Evolutionary conservation across 2,797 vertebrate genomes (phyloP), one percentile per base, ranked within the genome.

Genomic region (Choloepus didactylus): DNA sequence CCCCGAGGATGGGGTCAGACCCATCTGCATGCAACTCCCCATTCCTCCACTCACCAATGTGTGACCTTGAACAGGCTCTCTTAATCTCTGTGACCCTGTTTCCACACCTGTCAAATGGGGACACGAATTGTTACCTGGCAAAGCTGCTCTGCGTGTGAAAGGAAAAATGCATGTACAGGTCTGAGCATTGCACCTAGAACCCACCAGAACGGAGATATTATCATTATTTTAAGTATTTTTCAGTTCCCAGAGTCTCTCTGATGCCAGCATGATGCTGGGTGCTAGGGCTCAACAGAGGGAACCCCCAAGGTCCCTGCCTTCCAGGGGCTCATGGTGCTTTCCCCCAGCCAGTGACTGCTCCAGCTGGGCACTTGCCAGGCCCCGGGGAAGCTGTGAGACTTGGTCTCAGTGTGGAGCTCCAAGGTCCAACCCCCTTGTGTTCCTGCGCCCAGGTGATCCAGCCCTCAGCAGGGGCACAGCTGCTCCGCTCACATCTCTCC

Each of bases 271-370:
- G 54, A 18, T 9, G 9, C 14, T 21, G 59, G 59, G 27, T 25
- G 38, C n/a, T 31, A 21, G 79, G 49, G 38, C 51, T 31, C 51
- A 16, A 51, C 66, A 29, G 75, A 62, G 27, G 14, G 72, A 19
- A 6, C 64, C 38, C 54, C 38, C 31, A 3, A 29, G 18, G 21
- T 59, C 35, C 79, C 66, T 23, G 80, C 80, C 73, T 76, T 59
- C 69, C n/a, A 11, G 31, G 46, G 0, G 9, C 10, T 62, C n/a
- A n/a, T 2, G 3, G 56, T 56, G 56, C 56, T 56, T 56, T 21
- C 18, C 56, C 56, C 9, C 21, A 16, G 12, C 8, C 64, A 46
- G 31, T 1, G 3, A 6, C 25, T 9, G 5, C 41, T 51, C n/a
- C 35, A 87, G 70, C 35, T 38, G n/a, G 69, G 80, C 0, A 0